Percentiles rank a stretch among this genome's conserved stretches.
These are phyloP conservation scores for Arenaria interpres DNA, from an alignment of 2,113 vertebrate species.

Conservation along the genomic window DNA sequence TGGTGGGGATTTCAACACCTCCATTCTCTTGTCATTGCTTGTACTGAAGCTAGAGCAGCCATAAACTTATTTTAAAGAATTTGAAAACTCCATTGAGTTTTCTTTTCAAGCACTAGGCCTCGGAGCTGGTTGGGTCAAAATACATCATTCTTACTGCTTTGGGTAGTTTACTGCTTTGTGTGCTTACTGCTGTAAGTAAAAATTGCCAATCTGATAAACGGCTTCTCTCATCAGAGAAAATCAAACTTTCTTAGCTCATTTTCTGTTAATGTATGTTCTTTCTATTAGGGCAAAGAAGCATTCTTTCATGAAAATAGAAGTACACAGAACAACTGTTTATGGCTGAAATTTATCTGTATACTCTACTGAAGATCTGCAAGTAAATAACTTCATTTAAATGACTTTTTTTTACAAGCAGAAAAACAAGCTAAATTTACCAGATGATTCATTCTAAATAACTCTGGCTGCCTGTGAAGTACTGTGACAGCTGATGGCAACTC, in stretches of 20 bases:
- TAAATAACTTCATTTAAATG: not conserved
- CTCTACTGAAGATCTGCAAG: not conserved
- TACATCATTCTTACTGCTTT: not conserved
- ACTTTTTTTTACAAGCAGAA: not conserved
- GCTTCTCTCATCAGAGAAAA: not conserved
- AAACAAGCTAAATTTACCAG: not conserved
- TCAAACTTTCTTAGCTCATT: rapidly evolving
- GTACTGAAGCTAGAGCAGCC: not conserved
- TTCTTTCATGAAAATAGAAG: not conserved
- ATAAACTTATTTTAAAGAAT: not conserved
- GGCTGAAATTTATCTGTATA: not conserved
- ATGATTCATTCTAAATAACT: not conserved
- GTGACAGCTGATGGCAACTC: not conserved
- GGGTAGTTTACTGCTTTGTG: not conserved
- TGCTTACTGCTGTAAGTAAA: not conserved
- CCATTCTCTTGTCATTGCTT: rapidly evolving
- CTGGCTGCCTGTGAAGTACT: not conserved
- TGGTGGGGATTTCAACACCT: not conserved
- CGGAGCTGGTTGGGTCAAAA: not conserved
- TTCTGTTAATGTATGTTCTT: not conserved
- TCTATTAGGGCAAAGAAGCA: not conserved
- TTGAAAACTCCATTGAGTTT: rapidly evolving
- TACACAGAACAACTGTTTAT: not conserved
- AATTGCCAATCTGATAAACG: not conserved
- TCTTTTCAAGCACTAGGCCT: not conserved